phyloP scores from a whole-genome alignment of 1,140 invertebrate species.

The Magallana gigas region DNA sequence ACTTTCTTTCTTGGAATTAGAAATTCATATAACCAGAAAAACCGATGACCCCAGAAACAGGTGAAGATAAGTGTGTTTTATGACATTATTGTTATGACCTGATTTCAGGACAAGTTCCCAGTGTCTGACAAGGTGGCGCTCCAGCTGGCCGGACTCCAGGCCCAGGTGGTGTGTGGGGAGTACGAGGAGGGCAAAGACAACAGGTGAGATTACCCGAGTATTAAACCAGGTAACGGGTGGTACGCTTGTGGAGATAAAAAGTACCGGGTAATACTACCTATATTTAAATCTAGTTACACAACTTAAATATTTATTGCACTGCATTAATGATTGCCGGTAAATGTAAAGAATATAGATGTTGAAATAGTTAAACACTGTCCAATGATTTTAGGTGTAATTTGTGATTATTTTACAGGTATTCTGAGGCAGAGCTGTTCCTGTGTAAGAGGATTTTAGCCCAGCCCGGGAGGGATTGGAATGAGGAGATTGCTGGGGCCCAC shows the following conservation, averaged over 20 bases:
- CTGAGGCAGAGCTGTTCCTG: slow-evolving; percentile 89
- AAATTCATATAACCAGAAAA: too few species aligned
- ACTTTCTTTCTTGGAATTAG: too few species aligned
- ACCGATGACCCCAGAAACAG: too few species aligned
- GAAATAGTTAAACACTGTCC: too few species aligned
- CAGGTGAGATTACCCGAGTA: slow-evolving; percentile 59
- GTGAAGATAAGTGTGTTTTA: too few species aligned
- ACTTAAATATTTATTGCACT: too few species aligned
- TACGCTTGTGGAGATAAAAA: neutral
- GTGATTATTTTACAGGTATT: slow-evolving; percentile 81
- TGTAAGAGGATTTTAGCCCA: slow-evolving; percentile 88
- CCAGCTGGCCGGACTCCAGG: slow-evolving; percentile 94
- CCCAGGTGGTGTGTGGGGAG: slow-evolving; percentile 94
- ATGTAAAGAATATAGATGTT: too few species aligned
- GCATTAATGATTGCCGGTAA: too few species aligned
- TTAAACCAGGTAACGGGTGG: neutral
- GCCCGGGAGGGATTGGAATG: slow-evolving; percentile 88
- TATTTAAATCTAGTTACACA: neutral
- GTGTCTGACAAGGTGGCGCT: slow-evolving; percentile 96
- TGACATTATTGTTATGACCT: too few species aligned
- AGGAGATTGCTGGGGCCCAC: slow-evolving; percentile 78
- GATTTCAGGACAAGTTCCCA: slow-evolving; percentile 89
- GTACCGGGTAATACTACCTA: neutral
- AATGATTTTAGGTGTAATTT: neutral
- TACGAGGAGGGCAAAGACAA: slow-evolving; percentile 83